Evolutionary conservation across 92 coral and sea anemone species (phyloP), one percentile per base, ranked within the genome.

Genomic region (Palythoa grandiflora): DNA sequence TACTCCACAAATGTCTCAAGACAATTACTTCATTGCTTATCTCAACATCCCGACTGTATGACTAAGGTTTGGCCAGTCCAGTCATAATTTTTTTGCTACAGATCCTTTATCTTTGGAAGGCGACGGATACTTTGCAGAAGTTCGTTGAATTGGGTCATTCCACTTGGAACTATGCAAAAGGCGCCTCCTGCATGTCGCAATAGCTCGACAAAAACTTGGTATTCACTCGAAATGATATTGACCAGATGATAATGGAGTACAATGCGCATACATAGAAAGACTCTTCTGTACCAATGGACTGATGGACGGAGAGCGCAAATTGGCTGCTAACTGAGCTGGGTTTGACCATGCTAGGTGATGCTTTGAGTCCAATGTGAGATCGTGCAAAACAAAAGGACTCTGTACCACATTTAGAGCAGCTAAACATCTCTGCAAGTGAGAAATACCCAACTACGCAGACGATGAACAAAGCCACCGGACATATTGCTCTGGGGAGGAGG

Each of bases 101-200:
- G 85, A 37, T 97, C 99, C 75, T 95, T 95, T 83, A 92, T 97
- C 91, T 97, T 97, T 1, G 99, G 90, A n/a, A 94, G 92, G 12
- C 96, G 86, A 39, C 99, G 88, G 16, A 97, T 92, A 65, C 95
- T 93, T 70, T 97, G 99, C 60, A 97, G 83, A 72, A 97, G 91
- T 61, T 97, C 99, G 73, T 95, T 97, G 71, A 97, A 97, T 87
- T 92, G 98, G 68, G 94, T 95, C 99, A 97, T 97, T 72, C 98
- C 99, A 4, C 99, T 98, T 0, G 99, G 98, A 7, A 96, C 98
- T 98, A 97, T 97, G 55, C 99, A 97, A 74, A 93, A 97, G 16
- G 98, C 99, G 15, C 97, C 97, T 13, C 99, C 90, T 19, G 99
- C 98, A 78, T 94, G 99, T 57, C 98, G 88, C 17, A 97, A 87